A percentile compares a stretch with the other conserved stretches of the same genome.
These are phyloP conservation scores for Branchinecta lindahli DNA, from an alignment of 1,140 invertebrate genomes.

Conservation along the genomic window DNA sequence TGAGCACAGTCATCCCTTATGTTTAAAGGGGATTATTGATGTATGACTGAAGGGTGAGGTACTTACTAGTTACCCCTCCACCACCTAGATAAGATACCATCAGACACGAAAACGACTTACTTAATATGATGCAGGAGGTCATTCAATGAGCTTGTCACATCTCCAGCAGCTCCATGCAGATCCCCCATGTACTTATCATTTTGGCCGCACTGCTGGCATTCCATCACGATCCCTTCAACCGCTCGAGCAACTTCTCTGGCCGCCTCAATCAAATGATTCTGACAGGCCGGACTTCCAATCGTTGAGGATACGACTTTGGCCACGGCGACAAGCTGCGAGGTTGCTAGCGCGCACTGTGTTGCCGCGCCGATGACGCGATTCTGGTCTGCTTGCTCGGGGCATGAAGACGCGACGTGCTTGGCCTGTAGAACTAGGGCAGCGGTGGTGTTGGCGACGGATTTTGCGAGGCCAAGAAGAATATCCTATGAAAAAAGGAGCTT, in stretches of 20 bases:
- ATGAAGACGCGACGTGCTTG: conserved; percentile 78
- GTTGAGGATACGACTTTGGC: conserved; percentile 81
- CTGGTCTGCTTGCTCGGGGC: conserved; percentile 41
- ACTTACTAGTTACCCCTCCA: no score
- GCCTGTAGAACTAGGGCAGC: conserved; percentile 86
- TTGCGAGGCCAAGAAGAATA: conserved; percentile 72
- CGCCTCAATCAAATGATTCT: conserved; percentile 81
- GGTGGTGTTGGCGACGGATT: conserved; percentile 91
- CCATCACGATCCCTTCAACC: conserved; percentile 73
- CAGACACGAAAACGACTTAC: conserved; percentile 25
- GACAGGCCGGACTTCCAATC: conserved; percentile 74
- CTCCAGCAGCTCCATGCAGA: conserved; percentile 61
- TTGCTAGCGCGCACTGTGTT: conserved; percentile 89
- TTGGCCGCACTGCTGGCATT: conserved; percentile 55
- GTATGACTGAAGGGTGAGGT: no score
- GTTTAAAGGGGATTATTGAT: no score
- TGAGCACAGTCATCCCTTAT: no score
- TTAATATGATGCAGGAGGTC: conserved; percentile 81
- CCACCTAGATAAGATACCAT: no score
- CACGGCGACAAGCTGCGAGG: conserved; percentile 92
- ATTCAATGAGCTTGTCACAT: conserved; percentile 77
- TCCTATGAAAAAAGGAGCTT: conserved; percentile 35
- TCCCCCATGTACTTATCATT: conserved; percentile 54
- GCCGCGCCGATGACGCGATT: conserved; percentile 87
- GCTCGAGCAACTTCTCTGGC: conserved; percentile 80